Evolutionary conservation across 1,140 invertebrate genomes (phyloP).

Genomic region (Mesaphorura yosii): DNA sequence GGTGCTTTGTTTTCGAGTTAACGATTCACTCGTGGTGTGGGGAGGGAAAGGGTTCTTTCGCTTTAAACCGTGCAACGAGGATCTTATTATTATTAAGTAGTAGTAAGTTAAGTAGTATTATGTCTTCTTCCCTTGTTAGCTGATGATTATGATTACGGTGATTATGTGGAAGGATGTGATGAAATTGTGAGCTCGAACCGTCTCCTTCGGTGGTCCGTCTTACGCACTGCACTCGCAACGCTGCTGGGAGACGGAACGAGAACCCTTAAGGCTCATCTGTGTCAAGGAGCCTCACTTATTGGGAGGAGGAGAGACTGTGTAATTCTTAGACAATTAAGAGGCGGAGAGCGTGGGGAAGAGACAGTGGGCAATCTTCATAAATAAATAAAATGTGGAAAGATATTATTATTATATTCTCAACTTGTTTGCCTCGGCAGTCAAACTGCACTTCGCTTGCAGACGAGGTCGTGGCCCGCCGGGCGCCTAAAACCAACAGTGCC

Average conservation of each 20-base stretch:
- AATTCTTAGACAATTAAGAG: conserved; percentile 26
- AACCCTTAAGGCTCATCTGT: conserved; percentile 15
- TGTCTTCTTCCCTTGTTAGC: no score
- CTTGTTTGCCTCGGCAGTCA: no score
- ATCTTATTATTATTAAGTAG: no score
- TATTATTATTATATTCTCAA: no score
- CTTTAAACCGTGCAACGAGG: conserved; percentile 9
- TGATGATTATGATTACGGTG: no score
- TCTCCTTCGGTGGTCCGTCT: conserved; percentile 26
- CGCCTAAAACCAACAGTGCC: conserved; percentile 31
- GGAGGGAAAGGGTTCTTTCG: no score
- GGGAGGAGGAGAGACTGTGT: conserved; percentile 9
- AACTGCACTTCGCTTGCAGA: conserved; percentile 21
- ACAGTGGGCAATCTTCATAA: neutral
- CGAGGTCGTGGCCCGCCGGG: conserved; percentile 25
- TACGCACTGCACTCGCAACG: no score
- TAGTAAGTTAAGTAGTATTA: no score
- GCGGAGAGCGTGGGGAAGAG: conserved; percentile 9
- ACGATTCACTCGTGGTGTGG: no score
- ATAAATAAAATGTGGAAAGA: no score
- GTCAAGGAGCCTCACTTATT: conserved; percentile 4
- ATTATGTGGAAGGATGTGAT: no score
- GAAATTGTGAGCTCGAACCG: conserved; percentile 24
- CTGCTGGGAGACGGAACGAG: conserved; percentile 4
- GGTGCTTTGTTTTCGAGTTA: no score